Base-by-base conservation (phyloP, 1,140 invertebrate genomes). In the Diorhabda elongata region DNA sequence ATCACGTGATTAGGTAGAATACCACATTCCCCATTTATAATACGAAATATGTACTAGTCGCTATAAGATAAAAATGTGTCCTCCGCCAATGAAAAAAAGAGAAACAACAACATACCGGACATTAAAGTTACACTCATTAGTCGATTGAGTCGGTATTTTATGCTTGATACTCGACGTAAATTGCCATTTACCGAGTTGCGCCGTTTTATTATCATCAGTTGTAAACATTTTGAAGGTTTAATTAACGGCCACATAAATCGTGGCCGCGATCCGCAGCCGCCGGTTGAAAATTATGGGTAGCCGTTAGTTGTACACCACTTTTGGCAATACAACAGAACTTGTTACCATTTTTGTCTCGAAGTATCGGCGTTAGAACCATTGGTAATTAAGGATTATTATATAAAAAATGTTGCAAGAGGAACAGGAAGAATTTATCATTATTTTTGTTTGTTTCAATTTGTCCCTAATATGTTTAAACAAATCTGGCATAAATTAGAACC, bases 151-250 rank as follows among this genome's bases (percentile, higher is more conserved):
- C 44, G 65, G 57, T 45, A 67, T 67, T 67, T 67, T 67, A 67
- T 67, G 65, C 58, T 44, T 56, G 58, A 60, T 56, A 68, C 61
- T 63, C 60, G 67, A 62, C 67, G 63, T 68, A 68, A 68, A 68
- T 44, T 68, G 67, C 67, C 57, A 63, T 68, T 52, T 68, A 64
- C 60, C 60, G 61, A 67, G 64, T 60, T 58, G 58, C 44, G 58
- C 52, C 64, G 64, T 70, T 69, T 67, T 69, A 66, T 71, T 71
- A 69, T 72, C 68, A 47, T 59, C 42, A 62, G 60, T 63, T 64
- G 65, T 72, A 72, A 72, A 72, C 68, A 67, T 70, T 72, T 72
- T 69, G 67, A 70, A 70, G 68, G 71, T 68, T 70, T 70, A 72
- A 72, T 72, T 72, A 72, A 72, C 68, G 71, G 62, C 59, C 65